A percentile compares a stretch with the other conserved stretches of the same genome.
Conservation (phyloP, 2,113 vertebrate species). For the Phylloscopus trochilus region DNA sequence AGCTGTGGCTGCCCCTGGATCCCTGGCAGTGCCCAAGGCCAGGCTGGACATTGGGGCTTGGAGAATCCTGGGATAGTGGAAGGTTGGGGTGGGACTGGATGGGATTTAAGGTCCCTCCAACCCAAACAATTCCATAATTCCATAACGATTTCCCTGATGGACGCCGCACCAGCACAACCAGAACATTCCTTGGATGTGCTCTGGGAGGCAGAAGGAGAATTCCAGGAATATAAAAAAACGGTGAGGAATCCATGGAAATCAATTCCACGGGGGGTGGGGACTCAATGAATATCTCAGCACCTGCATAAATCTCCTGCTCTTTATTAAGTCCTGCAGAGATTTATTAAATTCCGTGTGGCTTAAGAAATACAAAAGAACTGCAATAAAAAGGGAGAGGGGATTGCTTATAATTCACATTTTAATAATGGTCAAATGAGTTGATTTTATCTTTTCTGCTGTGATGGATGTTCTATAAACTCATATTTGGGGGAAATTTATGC, state of each 20-base stretch:
- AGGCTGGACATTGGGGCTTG: accelerated
- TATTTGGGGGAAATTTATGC: background rate
- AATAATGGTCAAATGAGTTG: background rate
- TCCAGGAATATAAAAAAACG: accelerated
- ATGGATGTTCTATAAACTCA: background rate
- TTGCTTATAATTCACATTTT: background rate
- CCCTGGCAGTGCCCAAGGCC: background rate
- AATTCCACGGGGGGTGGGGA: background rate
- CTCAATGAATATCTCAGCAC: background rate
- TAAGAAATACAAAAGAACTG: background rate
- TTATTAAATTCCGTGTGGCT: background rate
- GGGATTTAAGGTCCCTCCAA: background rate
- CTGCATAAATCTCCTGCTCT: background rate
- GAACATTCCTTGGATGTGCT: background rate
- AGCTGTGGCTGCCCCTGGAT: too few relatives aligned
- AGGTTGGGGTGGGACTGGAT: accelerated
- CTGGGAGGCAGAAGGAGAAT: background rate
- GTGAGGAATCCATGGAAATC: background rate
- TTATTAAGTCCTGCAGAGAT: background rate
- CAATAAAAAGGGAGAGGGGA: background rate
- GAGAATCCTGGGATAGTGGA: background rate
- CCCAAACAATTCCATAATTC: background rate
- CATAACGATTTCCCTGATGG: background rate
- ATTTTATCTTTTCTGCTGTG: background rate
- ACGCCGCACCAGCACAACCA: background rate